Percentiles rank a stretch among this genome's conserved stretches.
phyloP scores from a whole-genome alignment of 1,140 invertebrate genomes.

The Drosophila kurseongensis region DNA sequence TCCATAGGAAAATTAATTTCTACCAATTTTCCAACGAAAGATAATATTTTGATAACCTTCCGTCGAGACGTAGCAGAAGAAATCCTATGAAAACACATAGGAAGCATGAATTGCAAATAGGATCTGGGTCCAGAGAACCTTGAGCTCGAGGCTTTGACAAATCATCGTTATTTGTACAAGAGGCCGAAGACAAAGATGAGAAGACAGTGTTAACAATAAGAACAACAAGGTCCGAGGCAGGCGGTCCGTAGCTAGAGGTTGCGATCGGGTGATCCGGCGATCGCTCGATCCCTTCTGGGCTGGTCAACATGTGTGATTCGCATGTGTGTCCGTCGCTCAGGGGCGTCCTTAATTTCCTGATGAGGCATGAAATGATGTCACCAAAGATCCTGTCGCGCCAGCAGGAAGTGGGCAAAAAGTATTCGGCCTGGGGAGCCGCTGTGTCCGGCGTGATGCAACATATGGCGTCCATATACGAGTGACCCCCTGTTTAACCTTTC shows the following conservation, averaged over 20 bases:
- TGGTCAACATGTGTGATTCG: constrained; percentile 79
- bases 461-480: constrained; percentile 54
- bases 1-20: constrained; percentile 79
- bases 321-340: constrained; percentile 60
- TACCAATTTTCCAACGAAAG: constrained; percentile 74
- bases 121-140: constrained; percentile 18
- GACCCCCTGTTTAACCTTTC: constrained; percentile 20
- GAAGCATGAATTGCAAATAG: constrained; percentile 81
- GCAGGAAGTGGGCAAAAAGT: constrained; percentile 63
- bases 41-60: constrained; percentile 77
- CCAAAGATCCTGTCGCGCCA: constrained; percentile 60
- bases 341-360: constrained; percentile 72
- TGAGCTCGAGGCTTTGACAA: constrained; percentile 57
- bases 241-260: constrained; percentile 29
- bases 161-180: constrained; percentile 80
- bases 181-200: constrained; percentile 61
- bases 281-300: constrained; percentile 28
- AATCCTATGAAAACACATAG: constrained; percentile 78
- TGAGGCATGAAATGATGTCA: constrained; percentile 84
- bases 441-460: constrained; percentile 68
- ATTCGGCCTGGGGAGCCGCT: constrained; percentile 19
- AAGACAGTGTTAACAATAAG: constrained; percentile 76
- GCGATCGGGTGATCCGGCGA: background rate
- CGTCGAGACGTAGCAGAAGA: constrained; percentile 55
- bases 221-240: constrained; percentile 63